Percentiles rank a stretch among this genome's conserved stretches.
These are phyloP conservation scores for Batillaria attramentaria DNA, from an alignment of 1,140 invertebrate genomes.

Conservation along the genomic window DNA sequence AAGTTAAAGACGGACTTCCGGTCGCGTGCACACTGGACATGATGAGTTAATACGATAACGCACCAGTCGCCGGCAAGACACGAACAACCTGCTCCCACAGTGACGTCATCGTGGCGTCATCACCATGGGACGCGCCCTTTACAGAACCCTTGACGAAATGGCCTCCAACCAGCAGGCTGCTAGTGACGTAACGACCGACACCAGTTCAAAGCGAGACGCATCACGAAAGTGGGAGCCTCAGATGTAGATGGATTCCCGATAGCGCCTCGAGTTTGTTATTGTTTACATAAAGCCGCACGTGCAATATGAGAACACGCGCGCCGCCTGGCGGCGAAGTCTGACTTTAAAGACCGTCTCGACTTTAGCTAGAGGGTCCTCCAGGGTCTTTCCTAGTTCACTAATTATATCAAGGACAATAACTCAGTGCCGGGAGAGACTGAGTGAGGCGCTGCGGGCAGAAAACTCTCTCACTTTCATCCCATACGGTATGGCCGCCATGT, in stretches of 20 bases:
- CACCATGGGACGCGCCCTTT: neutral
- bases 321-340: neutral
- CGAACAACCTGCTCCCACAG: too few relatives aligned
- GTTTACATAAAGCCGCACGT: neutral
- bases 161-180: neutral
- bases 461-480: too few relatives aligned
- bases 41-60: too few relatives aligned
- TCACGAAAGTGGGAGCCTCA: neutral
- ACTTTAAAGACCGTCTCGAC: neutral
- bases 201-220: neutral
- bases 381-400: neutral
- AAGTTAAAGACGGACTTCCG: too few relatives aligned
- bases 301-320: slow-evolving; percentile 4
- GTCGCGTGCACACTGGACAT: too few relatives aligned
- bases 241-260: neutral
- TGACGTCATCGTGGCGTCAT: neutral
- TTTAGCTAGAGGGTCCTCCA: neutral
- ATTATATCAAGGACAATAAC: slow-evolving; percentile 5
- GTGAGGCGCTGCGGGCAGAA: too few relatives aligned
- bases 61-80: too few relatives aligned
- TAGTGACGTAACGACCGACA: neutral
- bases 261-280: slow-evolving; percentile 3
- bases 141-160: neutral
- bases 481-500: too few relatives aligned
- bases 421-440: too few relatives aligned